A percentile compares a stretch with the other conserved stretches of the same genome.
These are phyloP conservation scores for Gopherus evgoodei DNA, from an alignment of 2,113 vertebrate genomes.

Conservation along the genomic window DNA sequence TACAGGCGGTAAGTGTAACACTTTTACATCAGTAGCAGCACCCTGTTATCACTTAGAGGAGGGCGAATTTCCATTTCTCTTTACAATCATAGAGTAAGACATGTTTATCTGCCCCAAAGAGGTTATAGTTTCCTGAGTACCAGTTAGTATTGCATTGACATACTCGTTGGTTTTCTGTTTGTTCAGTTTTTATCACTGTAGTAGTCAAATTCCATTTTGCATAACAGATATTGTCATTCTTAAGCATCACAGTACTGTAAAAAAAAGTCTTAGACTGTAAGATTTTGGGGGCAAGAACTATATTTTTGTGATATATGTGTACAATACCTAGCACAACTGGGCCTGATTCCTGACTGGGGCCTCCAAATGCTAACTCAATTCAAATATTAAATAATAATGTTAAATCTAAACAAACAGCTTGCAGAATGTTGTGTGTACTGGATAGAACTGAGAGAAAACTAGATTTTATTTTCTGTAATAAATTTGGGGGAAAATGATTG, in stretches of 20 bases:
- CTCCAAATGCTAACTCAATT: background rate
- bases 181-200: background rate
- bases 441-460: background rate
- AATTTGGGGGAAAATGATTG: background rate
- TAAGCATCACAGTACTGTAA: background rate
- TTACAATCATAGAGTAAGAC: background rate
- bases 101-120: background rate
- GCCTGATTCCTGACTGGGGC: background rate
- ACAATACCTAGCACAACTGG: background rate
- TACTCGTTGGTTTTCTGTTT: background rate
- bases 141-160: background rate
- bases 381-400: background rate
- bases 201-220: background rate
- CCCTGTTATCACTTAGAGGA: rapidly evolving
- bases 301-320: background rate
- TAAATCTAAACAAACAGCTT: constrained; percentile 4
- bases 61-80: background rate
- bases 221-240: background rate
- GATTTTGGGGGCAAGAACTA: background rate
- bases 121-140: background rate
- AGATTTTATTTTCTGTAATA: rapidly evolving
- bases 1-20: background rate
- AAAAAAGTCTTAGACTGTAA: background rate
- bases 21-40: background rate
- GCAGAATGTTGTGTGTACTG: background rate